A percentile compares a stretch with the other conserved stretches of the same genome.
Evolutionary conservation across 2,888 invertebrate species (phyloP).

Genomic region (Epirrhoe alternata): DNA sequence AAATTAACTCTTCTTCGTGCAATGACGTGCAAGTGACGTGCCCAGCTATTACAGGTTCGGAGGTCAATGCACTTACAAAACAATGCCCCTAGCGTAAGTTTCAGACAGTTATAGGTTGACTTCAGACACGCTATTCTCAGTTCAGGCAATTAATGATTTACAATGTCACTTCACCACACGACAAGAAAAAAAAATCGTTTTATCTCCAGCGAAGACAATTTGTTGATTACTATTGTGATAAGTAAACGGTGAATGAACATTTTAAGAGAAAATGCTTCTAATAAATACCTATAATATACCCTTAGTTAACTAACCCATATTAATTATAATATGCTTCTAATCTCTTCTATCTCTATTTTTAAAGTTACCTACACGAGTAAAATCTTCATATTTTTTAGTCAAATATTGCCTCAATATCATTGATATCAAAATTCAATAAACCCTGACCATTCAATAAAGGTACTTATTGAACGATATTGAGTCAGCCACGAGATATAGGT

Average conservation of each 20-base stretch:
- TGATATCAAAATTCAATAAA: slow-evolving; percentile 52
- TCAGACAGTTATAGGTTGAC: not conserved
- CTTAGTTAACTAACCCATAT: too few relatives aligned
- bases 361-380: not conserved
- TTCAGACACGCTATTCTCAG: not conserved
- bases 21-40: slow-evolving; percentile 72
- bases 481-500: slow-evolving; percentile 54
- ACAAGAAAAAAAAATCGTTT: too few relatives aligned
- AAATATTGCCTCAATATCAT: slow-evolving; percentile 45
- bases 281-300: too few relatives aligned
- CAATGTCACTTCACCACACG: too few relatives aligned
- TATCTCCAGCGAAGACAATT: too few relatives aligned
- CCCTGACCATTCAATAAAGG: slow-evolving; percentile 55
- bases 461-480: slow-evolving; percentile 64
- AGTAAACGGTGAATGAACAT: too few relatives aligned
- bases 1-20: slow-evolving; percentile 75
- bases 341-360: too few relatives aligned
- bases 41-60: slow-evolving; percentile 67
- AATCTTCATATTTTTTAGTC: not conserved
- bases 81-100: slow-evolving; percentile 10
- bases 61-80: slow-evolving; percentile 57
- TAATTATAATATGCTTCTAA: too few relatives aligned
- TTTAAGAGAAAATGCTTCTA: too few relatives aligned
- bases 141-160: not conserved
- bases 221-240: too few relatives aligned